Evolutionary conservation across 2,888 invertebrate species (phyloP), one percentile per base, ranked within the genome.

Genomic region (Amphipyra berbera): DNA sequence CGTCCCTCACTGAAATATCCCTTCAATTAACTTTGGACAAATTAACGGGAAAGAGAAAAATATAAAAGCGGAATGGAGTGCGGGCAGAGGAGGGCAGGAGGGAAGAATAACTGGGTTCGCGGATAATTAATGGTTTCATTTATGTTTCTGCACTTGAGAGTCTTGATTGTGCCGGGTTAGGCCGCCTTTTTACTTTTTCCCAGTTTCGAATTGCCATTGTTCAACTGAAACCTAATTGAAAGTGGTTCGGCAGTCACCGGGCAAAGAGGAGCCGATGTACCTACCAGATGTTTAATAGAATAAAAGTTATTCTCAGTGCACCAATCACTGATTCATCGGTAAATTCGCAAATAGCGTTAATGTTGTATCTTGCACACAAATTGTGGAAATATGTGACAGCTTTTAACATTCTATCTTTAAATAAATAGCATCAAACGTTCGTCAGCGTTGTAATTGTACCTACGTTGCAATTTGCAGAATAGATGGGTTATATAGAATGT

Each of bases 71-170:
- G 67, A 74, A 78, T 74, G 78, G 82, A 78, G 73, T 74, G 73
- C 69, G 80, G 81, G 67, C 61, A 75, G 74, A 80, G 76, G 76
- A 74, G 81, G 84, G 85, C 82, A 82, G 83, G 85, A 81, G 84
- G 86, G 86, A 88, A 89, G 88, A 93, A 92, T 91, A 92, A 93
- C 91, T 88, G 88, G 88, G 89, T 89, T 90, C 90, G 85, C 87
- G 93, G 92, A 93, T 94, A 95, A 95, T 94, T 94, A 94, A 95
- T 94, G 93, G 91, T 92, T 93, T 92, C 93, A 94, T 95, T 95
- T 94, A 93, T 93, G 92, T 93, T 94, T 92, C 93, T 93, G 94
- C 93, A 93, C 90, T 93, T 93, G 93, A 94, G 88, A 88, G 90
- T 85, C 90, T 85, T 90, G 94, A 94, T 93, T 93, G 92, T 92